Conservation (phyloP, 2,113 vertebrate species). For the Phyllopteryx taeniolatus region DNA sequence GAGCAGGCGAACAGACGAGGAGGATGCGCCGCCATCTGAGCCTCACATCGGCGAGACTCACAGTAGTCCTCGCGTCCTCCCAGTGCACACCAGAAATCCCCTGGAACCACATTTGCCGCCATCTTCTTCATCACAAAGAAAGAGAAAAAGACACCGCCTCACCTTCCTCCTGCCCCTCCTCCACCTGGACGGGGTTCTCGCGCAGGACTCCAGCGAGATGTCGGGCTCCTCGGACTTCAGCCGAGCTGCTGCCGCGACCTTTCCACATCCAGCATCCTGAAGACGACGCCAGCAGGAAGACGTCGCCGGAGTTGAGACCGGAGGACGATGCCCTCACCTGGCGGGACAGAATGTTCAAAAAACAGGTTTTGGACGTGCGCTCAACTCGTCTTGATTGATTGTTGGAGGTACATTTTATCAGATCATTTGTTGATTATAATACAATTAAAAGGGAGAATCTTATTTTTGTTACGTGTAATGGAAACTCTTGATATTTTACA, state of each 20-base stretch:
- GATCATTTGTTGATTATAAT: no score
- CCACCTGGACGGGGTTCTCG: conserved; percentile 67
- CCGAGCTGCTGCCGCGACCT: conserved; percentile 74
- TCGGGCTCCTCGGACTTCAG: conserved; percentile 76
- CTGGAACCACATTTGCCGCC: conserved; percentile 59
- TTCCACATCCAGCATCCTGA: conserved; percentile 80
- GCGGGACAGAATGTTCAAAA: not conserved
- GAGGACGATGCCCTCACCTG: conserved; percentile 78
- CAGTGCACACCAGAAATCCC: conserved; percentile 80
- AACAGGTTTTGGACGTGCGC: no score
- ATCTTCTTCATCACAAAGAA: no score
- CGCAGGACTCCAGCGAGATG: conserved; percentile 74
- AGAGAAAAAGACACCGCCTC: not conserved
- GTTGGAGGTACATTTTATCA: no score
- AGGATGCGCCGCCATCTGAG: conserved; percentile 82
- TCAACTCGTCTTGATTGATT: no score
- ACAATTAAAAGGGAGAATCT: no score
- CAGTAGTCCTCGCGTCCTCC: conserved; percentile 81
- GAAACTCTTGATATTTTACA: no score
- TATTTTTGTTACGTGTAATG: no score
- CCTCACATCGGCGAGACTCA: conserved; percentile 77
- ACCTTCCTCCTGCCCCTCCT: conserved; percentile 87
- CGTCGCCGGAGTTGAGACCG: conserved; percentile 85
- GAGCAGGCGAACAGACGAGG: conserved; percentile 88
- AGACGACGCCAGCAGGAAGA: conserved; percentile 81